Evolutionary conservation across 2,888 invertebrate genomes (phyloP).

Genomic region (Eubasilissa splendida): DNA sequence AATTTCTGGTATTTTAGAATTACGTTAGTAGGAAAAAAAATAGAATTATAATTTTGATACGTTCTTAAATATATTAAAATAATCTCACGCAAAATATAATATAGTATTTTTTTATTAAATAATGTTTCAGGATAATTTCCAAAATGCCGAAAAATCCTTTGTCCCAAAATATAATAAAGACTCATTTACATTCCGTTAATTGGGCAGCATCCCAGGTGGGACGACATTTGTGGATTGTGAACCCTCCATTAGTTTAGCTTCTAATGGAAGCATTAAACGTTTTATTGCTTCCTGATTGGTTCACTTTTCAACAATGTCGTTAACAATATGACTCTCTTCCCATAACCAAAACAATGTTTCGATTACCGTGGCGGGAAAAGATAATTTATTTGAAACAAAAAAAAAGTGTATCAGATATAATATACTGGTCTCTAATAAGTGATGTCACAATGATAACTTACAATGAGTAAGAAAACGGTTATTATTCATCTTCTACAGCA

Average conservation of each 20-base stretch:
- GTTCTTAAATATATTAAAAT: no score
- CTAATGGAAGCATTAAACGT: constrained; percentile 42
- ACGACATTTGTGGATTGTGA: constrained; percentile 17
- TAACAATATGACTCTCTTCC: constrained; percentile 1
- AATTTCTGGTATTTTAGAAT: no score
- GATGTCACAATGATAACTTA: no score
- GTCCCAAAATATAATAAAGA: constrained; percentile 22
- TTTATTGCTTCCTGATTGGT: constrained; percentile 47
- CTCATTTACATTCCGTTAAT: constrained; percentile 25
- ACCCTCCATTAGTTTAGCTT: constrained; percentile 25
- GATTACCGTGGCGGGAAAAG: no score
- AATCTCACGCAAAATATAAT: no score
- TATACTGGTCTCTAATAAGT: no score
- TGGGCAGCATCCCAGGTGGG: constrained; percentile 19
- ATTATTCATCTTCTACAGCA: no score
- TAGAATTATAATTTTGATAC: no score
- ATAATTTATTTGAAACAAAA: not conserved
- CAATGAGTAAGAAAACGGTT: no score
- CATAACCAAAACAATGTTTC: not conserved
- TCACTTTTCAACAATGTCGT: constrained; percentile 26
- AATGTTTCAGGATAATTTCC: no score
- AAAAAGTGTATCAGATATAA: not conserved
- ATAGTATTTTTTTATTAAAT: no score
- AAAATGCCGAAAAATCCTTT: not conserved
- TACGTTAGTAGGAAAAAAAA: no score